Conservation (phyloP, 1,140 invertebrate species). For the Trachelipus rathkii region DNA sequence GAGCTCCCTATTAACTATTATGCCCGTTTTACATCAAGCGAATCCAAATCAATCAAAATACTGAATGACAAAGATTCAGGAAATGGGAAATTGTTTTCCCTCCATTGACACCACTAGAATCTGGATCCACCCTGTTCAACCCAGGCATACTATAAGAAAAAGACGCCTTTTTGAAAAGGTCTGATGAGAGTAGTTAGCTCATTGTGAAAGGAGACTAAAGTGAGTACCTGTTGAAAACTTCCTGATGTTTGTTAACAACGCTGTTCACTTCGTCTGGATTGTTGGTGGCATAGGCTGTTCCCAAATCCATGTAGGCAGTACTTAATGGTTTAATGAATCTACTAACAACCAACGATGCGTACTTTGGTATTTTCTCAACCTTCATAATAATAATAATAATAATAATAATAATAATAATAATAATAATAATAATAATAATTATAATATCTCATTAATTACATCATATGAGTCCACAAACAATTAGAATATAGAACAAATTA, state of each 20-base stretch:
- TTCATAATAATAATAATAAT: slow-evolving; percentile 49
- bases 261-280: slow-evolving; percentile 64
- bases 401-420: neutral
- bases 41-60: too few species aligned
- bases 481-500: too few species aligned
- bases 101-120: too few species aligned
- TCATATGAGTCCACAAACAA: neutral
- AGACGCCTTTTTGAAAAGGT: too few species aligned
- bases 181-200: too few species aligned
- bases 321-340: slow-evolving; percentile 88
- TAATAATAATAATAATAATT: neutral
- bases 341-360: slow-evolving; percentile 80
- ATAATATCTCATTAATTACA: neutral
- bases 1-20: too few species aligned
- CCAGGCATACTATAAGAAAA: too few species aligned
- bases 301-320: slow-evolving; percentile 83
- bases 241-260: slow-evolving; percentile 40
- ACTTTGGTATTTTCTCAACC: slow-evolving; percentile 69
- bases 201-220: neutral
- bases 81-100: too few species aligned
- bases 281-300: slow-evolving; percentile 72
- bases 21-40: too few species aligned
- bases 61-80: too few species aligned
- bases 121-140: too few species aligned
- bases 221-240: slow-evolving; percentile 31